Conservation (phyloP, 2,797 vertebrate species). For the Macrochelys suwanniensis region DNA sequence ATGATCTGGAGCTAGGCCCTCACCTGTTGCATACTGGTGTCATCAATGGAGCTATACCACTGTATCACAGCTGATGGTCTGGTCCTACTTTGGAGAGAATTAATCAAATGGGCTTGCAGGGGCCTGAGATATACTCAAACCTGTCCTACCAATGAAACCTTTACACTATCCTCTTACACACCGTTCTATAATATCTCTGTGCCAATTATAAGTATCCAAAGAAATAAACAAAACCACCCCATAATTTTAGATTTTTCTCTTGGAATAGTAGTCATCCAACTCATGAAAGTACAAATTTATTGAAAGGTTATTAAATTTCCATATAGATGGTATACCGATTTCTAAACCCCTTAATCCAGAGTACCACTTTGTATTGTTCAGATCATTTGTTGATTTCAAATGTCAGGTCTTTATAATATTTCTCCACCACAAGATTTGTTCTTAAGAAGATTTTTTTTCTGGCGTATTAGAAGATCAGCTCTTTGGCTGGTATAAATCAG, state of each 20-base stretch:
- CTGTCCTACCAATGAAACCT: not conserved
- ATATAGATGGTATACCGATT: not conserved
- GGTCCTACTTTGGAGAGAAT: not conserved
- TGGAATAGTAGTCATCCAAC: not conserved
- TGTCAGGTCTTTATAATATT: not conserved
- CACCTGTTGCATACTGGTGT: not conserved
- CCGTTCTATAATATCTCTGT: not conserved
- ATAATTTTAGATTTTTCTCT: not conserved
- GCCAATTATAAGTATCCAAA: not conserved
- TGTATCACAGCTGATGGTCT: rapidly evolving
- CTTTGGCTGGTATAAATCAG: not conserved
- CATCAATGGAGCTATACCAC: not conserved
- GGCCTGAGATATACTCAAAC: not conserved
- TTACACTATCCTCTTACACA: not conserved
- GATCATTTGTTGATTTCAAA: not conserved
- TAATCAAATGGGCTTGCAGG: not conserved
- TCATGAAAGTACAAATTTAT: not conserved
- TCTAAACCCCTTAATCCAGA: not conserved
- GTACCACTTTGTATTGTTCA: not conserved
- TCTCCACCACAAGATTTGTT: not conserved
- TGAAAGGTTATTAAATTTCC: not conserved
- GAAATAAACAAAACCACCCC: not conserved
- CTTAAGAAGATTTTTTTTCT: not conserved
- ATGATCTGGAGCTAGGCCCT: rapidly evolving
- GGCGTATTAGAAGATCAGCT: not conserved